These are phyloP conservation scores for Melinaea marsaeus DNA, from an alignment of 2,888 invertebrate genomes.

Conservation along the genomic window DNA sequence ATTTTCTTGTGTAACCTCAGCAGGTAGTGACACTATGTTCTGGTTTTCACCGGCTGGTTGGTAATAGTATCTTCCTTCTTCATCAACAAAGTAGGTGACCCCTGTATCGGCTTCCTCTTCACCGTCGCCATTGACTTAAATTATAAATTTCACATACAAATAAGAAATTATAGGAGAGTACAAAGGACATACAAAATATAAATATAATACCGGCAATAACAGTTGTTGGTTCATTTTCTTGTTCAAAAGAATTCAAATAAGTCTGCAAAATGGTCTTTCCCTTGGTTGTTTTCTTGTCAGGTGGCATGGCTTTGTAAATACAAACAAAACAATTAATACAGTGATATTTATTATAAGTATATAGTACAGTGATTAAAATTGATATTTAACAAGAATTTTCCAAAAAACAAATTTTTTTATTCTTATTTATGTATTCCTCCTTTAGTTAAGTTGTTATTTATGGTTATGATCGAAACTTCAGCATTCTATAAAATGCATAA, in stretches of 20 bases:
- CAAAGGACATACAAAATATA: not conserved
- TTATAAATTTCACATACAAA: not conserved
- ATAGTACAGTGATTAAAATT: too few species aligned
- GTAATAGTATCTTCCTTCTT: conserved; percentile 89
- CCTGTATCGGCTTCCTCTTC: conserved; percentile 50
- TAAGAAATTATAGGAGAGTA: not conserved
- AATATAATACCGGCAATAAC: conserved; percentile 58
- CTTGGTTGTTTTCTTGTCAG: conserved; percentile 53
- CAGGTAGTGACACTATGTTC: conserved; percentile 80
- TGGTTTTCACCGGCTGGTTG: conserved; percentile 83
- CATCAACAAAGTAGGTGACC: conserved; percentile 89
- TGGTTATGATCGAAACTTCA: too few species aligned
- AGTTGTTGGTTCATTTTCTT: conserved; percentile 81
- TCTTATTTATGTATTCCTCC: too few species aligned
- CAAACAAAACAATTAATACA: conserved; percentile 4
- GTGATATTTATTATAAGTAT: too few species aligned
- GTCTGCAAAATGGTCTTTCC: conserved; percentile 84
- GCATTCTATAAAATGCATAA: too few species aligned
- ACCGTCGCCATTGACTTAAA: conserved; percentile 31
- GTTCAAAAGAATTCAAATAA: conserved; percentile 89
- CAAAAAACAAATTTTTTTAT: too few species aligned
- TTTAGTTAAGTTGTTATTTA: too few species aligned
- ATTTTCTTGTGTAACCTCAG: conserved; percentile 55
- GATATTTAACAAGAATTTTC: too few species aligned
- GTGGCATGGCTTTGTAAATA: conserved; percentile 46